Percentiles rank a stretch among this genome's conserved stretches.
Evolutionary conservation across 2,113 vertebrate genomes (phyloP).

Genomic region (Hippocampus guttulatus): DNA sequence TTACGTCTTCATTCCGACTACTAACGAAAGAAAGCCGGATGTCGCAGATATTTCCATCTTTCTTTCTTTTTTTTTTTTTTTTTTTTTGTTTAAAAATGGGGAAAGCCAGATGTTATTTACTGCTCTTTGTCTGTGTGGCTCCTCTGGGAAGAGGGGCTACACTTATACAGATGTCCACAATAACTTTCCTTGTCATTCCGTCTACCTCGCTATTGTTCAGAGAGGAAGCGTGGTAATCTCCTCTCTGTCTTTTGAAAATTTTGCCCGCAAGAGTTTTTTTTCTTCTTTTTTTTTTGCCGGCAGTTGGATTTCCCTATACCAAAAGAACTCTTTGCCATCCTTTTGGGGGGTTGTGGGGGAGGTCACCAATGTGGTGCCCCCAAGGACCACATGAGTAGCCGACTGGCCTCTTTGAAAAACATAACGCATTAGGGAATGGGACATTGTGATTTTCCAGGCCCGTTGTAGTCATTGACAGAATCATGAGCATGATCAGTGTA

Average conservation of each 20-base stretch:
- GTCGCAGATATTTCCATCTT: conserved; percentile 58
- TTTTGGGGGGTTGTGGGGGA: too few species aligned
- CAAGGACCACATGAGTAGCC: too few species aligned
- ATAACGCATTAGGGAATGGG: too few species aligned
- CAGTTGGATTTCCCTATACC: not conserved
- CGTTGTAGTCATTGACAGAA: too few species aligned
- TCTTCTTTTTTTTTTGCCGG: not conserved
- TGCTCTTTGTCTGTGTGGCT: conserved; percentile 65
- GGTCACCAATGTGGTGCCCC: too few species aligned
- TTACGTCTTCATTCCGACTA: conserved; percentile 41
- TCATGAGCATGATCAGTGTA: too few species aligned
- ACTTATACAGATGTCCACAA: conserved; percentile 67
- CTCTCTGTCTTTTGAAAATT: not conserved
- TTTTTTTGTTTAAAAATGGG: too few species aligned
- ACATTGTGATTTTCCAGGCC: too few species aligned
- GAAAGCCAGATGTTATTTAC: conserved; percentile 68
- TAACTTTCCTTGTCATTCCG: conserved; percentile 26
- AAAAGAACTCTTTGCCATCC: conserved; percentile 61
- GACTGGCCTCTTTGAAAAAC: too few species aligned
- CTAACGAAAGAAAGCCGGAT: conserved; percentile 37
- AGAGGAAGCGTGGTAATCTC: conserved; percentile 6
- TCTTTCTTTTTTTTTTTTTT: conserved; percentile 21
- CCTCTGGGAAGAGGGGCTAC: conserved; percentile 47
- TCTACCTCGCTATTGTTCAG: conserved; percentile 10
- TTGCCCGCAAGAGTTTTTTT: not conserved